Base-by-base conservation (phyloP, 2,113 vertebrate genomes). In the Atractosteus spatula region DNA sequence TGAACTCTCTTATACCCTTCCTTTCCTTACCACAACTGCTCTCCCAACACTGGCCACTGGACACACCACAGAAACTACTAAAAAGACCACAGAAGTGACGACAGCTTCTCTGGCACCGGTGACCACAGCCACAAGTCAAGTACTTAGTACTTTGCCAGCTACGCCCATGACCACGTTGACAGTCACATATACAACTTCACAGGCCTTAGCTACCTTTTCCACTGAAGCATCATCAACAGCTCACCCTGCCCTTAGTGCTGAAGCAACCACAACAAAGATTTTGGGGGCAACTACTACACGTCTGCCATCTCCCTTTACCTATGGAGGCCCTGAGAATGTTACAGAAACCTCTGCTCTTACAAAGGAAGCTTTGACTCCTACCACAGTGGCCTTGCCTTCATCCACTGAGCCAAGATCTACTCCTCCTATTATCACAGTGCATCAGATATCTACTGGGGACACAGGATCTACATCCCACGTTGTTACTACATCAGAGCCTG, bases 361-460 rank as follows among this genome's bases (percentile, higher is more conserved):
- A n/a, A 59, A 1, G 14, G 57, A 16, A 59, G 57, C 29, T 8
- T 41, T 29, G 7, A 65, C 41, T 41, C 17, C 62, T 41, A 29
- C 41, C n/a, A 65, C 62, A 7, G 41, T 29, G 6, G 29, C 45
- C 7, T 4, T 54, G n/a, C 44, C 70, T 54, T 67, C 65, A 41
- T 66, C 55, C 62, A 64, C 80, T 70, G 77, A 77, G 61, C 41
- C 0, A 3, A 73, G 76, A 47, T 69, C 69, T 13, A 80, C 63
- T 2, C 71, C 76, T 14, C 71, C 83, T 63, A 68, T 62, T 73
- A 16, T n/a, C 13, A n/a, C 57, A 79, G 75, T 72, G 47, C 66
- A 29, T 3, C 8, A 70, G 42, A 70, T 17, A 74, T 29, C 71
- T 59, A 14, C 57, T 7, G 29, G 29, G 29, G 29, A 29, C 29